Evolutionary conservation across 2,888 invertebrate species (phyloP).

Genomic region (Megastigmus dorsalis): DNA sequence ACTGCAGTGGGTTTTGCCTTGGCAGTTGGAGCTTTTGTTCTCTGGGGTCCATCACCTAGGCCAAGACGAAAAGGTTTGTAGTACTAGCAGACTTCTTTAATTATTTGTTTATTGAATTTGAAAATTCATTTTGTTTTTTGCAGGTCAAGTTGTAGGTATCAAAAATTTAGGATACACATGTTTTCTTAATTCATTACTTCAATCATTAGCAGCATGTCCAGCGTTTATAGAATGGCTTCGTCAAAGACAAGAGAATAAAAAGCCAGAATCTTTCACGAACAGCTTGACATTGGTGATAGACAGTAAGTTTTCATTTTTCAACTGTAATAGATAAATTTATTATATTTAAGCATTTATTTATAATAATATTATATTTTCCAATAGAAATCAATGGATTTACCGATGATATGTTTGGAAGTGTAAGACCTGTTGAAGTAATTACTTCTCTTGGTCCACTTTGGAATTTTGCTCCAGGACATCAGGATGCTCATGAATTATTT

Average conservation of each 20-base stretch:
- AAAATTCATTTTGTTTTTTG: conserved; percentile 37
- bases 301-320: conserved; percentile 75
- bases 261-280: conserved; percentile 83
- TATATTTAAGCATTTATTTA: neutral
- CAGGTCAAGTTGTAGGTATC: conserved; percentile 88
- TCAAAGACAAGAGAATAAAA: conserved; percentile 77
- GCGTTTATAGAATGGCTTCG: conserved; percentile 89
- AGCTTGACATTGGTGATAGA: conserved; percentile 85
- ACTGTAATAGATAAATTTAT: neutral
- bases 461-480: conserved; percentile 92
- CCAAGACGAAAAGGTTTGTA: conserved; percentile 74
- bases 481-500: conserved; percentile 95
- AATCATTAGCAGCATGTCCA: conserved; percentile 92
- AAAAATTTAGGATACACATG: conserved; percentile 95
- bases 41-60: conserved; percentile 85
- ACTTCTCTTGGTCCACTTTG: conserved; percentile 85
- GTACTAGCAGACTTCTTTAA: too few relatives aligned
- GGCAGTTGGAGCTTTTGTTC: conserved; percentile 88
- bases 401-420: conserved; percentile 67
- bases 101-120: too few relatives aligned
- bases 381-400: conserved; percentile 69
- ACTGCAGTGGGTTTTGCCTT: conserved; percentile 88
- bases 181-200: conserved; percentile 92
- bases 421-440: conserved; percentile 69
- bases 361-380: neutral